These are phyloP conservation scores for Trachurus trachurus DNA, from an alignment of 2,797 vertebrate species.

Conservation along the genomic window DNA sequence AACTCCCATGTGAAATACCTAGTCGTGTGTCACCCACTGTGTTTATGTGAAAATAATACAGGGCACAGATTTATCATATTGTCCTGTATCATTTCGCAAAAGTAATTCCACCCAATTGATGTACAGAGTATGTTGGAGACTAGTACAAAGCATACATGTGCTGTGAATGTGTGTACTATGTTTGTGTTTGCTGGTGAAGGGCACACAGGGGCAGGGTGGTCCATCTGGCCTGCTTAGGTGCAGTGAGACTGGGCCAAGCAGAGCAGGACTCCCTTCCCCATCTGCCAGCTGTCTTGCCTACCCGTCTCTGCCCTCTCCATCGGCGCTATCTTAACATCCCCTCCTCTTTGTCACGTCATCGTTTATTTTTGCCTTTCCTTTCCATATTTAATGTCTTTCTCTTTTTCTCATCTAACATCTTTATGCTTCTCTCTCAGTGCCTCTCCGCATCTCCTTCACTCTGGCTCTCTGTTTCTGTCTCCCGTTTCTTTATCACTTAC, in stretches of 20 bases:
- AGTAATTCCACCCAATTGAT: not conserved
- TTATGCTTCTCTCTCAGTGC: slow-evolving; percentile 2
- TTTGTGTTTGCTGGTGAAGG: slow-evolving; percentile 59
- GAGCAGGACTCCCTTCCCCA: slow-evolving; percentile 45
- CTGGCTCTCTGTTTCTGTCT: slow-evolving; percentile 24
- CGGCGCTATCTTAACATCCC: slow-evolving; percentile 22
- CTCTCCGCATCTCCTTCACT: slow-evolving; percentile 9
- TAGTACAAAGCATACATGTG: not conserved
- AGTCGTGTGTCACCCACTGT: not conserved
- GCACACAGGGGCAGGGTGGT: slow-evolving; percentile 59
- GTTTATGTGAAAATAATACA: not conserved
- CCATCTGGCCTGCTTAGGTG: slow-evolving; percentile 75
- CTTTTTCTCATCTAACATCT: slow-evolving; percentile 25
- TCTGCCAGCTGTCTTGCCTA: slow-evolving; percentile 68
- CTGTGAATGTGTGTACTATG: slow-evolving; percentile 12
- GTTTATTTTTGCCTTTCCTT: slow-evolving; percentile 46
- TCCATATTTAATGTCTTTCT: slow-evolving; percentile 57
- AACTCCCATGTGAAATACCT: not conserved
- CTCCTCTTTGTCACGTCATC: slow-evolving; percentile 17
- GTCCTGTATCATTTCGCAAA: not conserved
- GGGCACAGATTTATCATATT: not conserved
- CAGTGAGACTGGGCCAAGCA: slow-evolving; percentile 56
- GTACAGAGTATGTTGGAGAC: slow-evolving; percentile 2
- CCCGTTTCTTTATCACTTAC: slow-evolving; percentile 43
- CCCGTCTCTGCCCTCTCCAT: slow-evolving; percentile 53